Evolutionary conservation across 2,888 invertebrate genomes (phyloP).

Genomic region (Strigamia maritima): DNA sequence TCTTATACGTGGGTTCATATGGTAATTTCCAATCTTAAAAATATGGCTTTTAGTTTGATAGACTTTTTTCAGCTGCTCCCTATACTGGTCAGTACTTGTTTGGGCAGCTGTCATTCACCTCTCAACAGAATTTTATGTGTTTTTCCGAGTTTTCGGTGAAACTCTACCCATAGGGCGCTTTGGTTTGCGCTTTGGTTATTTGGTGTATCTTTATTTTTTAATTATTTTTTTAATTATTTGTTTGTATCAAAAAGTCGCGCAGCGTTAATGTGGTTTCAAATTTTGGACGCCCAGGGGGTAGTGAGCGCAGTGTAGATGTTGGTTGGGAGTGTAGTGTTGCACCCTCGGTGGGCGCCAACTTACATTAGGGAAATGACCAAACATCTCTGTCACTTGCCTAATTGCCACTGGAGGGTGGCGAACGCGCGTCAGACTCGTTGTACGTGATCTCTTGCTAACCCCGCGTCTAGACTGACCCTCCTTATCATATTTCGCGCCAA

Average conservation of each 20-base stretch:
- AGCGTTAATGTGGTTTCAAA: neutral
- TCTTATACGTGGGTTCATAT: no score
- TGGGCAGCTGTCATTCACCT: no score
- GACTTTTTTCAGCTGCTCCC: no score
- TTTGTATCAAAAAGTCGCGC: neutral
- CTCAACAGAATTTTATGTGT: no score
- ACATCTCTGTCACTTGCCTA: conserved; percentile 23
- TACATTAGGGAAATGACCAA: conserved; percentile 23
- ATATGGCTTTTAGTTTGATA: no score
- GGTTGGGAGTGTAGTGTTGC: conserved; percentile 8
- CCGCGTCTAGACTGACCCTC: conserved; percentile 23
- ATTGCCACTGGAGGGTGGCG: conserved; percentile 20
- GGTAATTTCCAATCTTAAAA: no score
- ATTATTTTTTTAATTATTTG: no score
- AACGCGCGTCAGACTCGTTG: neutral
- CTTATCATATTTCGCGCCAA: conserved; percentile 23
- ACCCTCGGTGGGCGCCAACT: conserved; percentile 16
- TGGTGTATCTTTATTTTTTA: no score
- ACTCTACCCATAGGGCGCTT: no score
- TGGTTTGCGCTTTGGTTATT: no score
- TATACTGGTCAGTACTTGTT: no score
- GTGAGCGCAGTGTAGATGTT: neutral
- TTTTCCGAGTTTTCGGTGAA: no score
- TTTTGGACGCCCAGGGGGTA: neutral
- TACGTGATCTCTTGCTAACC: conserved; percentile 11